A percentile compares a stretch with the other conserved stretches of the same genome.
Conservation (phyloP, 2,888 invertebrate genomes). For the Calephelis perditalis region DNA sequence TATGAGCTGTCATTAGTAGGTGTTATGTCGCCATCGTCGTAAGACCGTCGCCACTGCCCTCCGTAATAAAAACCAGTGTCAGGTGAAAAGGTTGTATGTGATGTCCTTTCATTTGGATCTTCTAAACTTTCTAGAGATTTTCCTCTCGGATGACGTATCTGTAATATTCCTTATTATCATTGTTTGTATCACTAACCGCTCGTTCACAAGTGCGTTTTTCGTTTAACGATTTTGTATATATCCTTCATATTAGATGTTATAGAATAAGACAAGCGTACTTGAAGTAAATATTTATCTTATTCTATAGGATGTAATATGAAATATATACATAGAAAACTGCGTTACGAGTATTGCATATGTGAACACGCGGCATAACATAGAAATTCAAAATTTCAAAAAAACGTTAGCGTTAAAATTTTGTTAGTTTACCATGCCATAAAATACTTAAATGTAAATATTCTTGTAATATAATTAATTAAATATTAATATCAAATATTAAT, state of each 20-base stretch:
- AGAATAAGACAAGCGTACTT: too few species aligned
- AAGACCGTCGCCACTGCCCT: conserved; percentile 85
- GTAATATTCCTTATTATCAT: conserved; percentile 30
- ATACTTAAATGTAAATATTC: conserved; percentile 14
- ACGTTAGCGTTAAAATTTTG: conserved; percentile 11
- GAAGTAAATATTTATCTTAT: too few species aligned
- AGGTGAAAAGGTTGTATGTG: conserved; percentile 79
- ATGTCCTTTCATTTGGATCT: conserved; percentile 83
- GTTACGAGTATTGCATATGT: too few species aligned
- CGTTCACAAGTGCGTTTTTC: too few species aligned
- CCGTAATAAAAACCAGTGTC: conserved; percentile 79
- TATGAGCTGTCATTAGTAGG: conserved; percentile 84
- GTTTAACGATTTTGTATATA: too few species aligned
- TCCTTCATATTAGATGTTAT: too few species aligned
- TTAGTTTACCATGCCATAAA: conserved; percentile 18
- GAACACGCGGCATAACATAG: too few species aligned
- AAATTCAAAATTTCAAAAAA: not conserved
- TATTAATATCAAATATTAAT: conserved; percentile 12
- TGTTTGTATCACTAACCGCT: not conserved
- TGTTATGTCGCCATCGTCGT: conserved; percentile 94
- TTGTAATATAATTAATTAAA: conserved; percentile 5
- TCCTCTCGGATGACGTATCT: conserved; percentile 90
- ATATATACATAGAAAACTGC: too few species aligned
- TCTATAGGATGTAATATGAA: too few species aligned
- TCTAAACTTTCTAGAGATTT: conserved; percentile 92